Evolutionary conservation across 2,888 invertebrate species (phyloP).

Genomic region (Hymenopus coronatus): DNA sequence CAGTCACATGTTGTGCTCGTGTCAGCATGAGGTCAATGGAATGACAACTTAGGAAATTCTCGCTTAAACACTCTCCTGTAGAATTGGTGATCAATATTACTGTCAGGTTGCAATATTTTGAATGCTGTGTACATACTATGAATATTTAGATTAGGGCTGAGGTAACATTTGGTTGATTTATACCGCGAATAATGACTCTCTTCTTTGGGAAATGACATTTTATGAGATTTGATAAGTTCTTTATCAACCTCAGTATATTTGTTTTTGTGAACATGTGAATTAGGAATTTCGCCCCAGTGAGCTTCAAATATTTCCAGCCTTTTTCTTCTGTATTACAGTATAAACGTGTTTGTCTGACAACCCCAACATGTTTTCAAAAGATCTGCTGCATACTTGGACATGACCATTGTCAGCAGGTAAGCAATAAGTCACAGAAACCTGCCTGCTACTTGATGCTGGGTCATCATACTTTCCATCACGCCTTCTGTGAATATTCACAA

Average conservation of each 20-base stretch:
- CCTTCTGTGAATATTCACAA: too few species aligned
- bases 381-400: too few species aligned
- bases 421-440: too few species aligned
- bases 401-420: background rate
- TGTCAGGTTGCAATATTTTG: slow-evolving; percentile 3
- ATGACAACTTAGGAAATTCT: background rate
- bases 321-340: background rate
- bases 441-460: too few species aligned
- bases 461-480: too few species aligned
- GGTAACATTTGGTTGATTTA: background rate
- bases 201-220: background rate
- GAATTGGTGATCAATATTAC: background rate
- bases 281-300: background rate
- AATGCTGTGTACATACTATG: background rate
- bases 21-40: background rate
- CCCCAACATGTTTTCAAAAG: too few species aligned
- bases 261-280: background rate
- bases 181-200: background rate
- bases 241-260: background rate
- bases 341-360: too few species aligned
- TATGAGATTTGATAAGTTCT: too few species aligned
- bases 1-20: too few species aligned
- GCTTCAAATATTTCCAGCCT: background rate
- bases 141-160: slow-evolving; percentile 8
- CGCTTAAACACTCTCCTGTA: background rate